Base-by-base conservation (phyloP, 2,113 vertebrate genomes). In the Asarcornis scutulata region DNA sequence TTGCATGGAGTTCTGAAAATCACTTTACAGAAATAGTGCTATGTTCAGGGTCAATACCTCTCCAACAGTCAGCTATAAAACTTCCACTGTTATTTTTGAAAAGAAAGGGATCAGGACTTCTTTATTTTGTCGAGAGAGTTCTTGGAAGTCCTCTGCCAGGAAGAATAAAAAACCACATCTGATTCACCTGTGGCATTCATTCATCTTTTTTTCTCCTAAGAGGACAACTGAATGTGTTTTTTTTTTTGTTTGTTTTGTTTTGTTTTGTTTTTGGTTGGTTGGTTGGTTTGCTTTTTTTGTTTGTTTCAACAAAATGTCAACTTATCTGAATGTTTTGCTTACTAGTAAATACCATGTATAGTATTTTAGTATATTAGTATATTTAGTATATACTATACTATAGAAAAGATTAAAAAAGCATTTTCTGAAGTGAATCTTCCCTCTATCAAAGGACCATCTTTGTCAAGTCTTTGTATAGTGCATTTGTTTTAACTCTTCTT, bases 1-100 rank as follows among this genome's bases (percentile, higher is more conserved):
- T 53, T 92, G 78, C 74, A 0, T 76, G 55, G 32, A 83, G 72
- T 85, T 95, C 85, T 95, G 91, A 95, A 95, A 94, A 97, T 80
- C 82, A 79, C 52, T 92, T 91, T 69, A 89, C 58, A 85, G 91
- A 95, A 96, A 94, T 74, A 95, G 71, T 32, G 40, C 62, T 69
- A 36, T 76, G n/a, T 58, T 95, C 42, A 0, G 46, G 75, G 84
- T 91, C 62, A 91, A 72, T 82, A 91, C 48, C 89, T 91, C 64
- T 95, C 71, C 40, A 91, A 82, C 60, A 79, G 53, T 67, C 82
- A 94, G 74, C 75, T 88, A 67, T 63, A 81, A 90, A 88, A 84
- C 80, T 95, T 62, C 25, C 56, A 84, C 36, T 42, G 27, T 20
- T 27, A 77, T 91, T 68, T 67, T 71, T 40, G 0, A 58, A 73